Percentiles rank a stretch among this genome's conserved stretches.
Evolutionary conservation across 2,113 vertebrate species (phyloP).

Genomic region (Brienomyrus brachyistius): DNA sequence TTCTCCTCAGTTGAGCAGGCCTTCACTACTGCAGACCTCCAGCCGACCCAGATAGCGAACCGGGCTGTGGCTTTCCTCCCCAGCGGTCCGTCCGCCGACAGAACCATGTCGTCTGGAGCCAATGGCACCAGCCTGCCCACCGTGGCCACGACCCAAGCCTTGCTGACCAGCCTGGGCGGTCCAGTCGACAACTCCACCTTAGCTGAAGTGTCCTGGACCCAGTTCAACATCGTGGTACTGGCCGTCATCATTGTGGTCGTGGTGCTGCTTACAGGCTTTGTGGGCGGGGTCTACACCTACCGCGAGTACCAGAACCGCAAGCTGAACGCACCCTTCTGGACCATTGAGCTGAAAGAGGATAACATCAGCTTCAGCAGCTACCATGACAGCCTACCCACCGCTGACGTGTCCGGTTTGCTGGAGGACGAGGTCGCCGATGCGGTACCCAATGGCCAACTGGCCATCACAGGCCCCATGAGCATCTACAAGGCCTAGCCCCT

Average conservation of each 20-base stretch:
- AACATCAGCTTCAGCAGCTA: constrained; percentile 99
- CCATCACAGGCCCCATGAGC: constrained; percentile 78
- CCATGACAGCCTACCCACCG: constrained; percentile 95
- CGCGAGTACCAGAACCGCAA: constrained; percentile 94
- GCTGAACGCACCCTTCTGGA: constrained; percentile 98
- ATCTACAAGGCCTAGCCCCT: constrained; percentile 72
- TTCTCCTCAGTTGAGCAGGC: constrained; percentile 33
- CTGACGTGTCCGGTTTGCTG: constrained; percentile 83
- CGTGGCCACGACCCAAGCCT: constrained; percentile 59
- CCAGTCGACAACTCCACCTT: constrained; percentile 79
- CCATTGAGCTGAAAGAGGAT: constrained; percentile 97
- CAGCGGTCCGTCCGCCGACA: constrained; percentile 43
- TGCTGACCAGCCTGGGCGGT: constrained; percentile 59
- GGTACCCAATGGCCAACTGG: constrained; percentile 85
- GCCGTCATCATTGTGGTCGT: constrained; percentile 91
- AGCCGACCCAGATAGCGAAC: constrained; percentile 21
- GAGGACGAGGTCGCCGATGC: constrained; percentile 86
- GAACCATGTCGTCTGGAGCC: constrained; percentile 43
- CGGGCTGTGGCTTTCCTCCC: constrained; percentile 11
- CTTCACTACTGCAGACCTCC: constrained; percentile 31
- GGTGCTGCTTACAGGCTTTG: constrained; percentile 86
- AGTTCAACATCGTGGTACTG: constrained; percentile 93
- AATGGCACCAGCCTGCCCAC: constrained; percentile 50
- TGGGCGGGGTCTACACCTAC: constrained; percentile 91
- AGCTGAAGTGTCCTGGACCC: constrained; percentile 91